phyloP scores from a whole-genome alignment of 2,797 vertebrate genomes.

The Tinamus major region DNA sequence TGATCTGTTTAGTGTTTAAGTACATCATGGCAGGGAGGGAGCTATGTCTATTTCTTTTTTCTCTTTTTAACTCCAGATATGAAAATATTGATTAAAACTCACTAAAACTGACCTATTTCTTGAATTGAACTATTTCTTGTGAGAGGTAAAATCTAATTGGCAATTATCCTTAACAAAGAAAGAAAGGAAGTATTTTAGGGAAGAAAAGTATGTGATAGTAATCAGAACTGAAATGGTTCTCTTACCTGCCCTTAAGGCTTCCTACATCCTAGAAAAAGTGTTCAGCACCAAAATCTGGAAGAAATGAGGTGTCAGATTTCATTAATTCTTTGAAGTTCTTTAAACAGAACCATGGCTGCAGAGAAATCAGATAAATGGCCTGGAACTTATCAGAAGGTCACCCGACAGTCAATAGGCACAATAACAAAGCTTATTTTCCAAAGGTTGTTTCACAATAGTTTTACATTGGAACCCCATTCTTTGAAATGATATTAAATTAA shows the following conservation, averaged over 20 bases:
- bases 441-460: not conserved
- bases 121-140: not conserved
- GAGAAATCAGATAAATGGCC: not conserved
- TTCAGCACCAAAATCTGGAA: not conserved
- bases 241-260: constrained; percentile 6
- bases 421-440: not conserved
- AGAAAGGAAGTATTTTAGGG: not conserved
- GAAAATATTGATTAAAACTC: not conserved
- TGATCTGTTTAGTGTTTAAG: not conserved
- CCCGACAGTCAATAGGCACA: not conserved
- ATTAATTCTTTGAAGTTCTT: not conserved
- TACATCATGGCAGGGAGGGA: not conserved
- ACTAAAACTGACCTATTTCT: not conserved
- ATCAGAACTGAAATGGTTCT: not conserved
- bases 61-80: not conserved
- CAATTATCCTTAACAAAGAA: not conserved
- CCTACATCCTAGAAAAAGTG: not conserved
- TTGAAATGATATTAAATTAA: not conserved
- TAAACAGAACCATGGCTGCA: not conserved
- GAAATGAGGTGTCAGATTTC: constrained; percentile 7
- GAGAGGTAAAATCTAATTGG: not conserved
- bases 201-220: not conserved
- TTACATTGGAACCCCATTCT: not conserved
- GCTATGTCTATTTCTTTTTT: not conserved
- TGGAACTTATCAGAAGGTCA: not conserved